A percentile compares a stretch with the other conserved stretches of the same genome.
Conservation (phyloP, 2,797 vertebrate species). For the Macropodus opercularis region DNA sequence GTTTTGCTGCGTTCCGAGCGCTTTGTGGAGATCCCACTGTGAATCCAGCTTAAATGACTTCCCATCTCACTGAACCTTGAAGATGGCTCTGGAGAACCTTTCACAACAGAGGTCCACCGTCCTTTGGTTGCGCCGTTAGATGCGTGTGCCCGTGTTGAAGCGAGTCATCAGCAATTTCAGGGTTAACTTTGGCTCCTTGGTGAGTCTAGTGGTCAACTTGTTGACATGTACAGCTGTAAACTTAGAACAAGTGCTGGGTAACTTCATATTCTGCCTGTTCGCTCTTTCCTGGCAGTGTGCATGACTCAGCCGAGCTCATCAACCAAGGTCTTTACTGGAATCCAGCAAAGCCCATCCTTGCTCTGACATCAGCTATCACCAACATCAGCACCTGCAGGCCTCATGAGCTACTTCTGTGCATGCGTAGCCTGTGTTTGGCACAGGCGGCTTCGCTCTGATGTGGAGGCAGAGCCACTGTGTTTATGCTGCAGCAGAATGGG, state of each 20-base stretch:
- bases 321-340: constrained; percentile 60
- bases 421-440: constrained; percentile 1
- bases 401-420: constrained; percentile 6
- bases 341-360: constrained; percentile 29
- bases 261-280: constrained; percentile 33
- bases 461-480: constrained; percentile 61
- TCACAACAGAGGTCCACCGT: constrained; percentile 69
- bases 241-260: constrained; percentile 5
- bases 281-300: constrained; percentile 59
- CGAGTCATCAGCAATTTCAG: constrained; percentile 37
- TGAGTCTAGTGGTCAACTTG: not conserved
- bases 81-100: constrained; percentile 68
- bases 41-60: constrained; percentile 78
- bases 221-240: not conserved
- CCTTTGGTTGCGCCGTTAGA: constrained; percentile 56
- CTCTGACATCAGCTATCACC: constrained; percentile 39
- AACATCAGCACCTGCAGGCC: constrained; percentile 54
- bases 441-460: constrained; percentile 20
- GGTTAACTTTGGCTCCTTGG: constrained; percentile 15
- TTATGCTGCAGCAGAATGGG: constrained; percentile 57
- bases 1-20: constrained; percentile 71
- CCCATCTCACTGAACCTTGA: constrained; percentile 74
- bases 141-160: constrained; percentile 38
- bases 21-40: constrained; percentile 77
- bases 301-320: constrained; percentile 55